Base-by-base conservation (phyloP, 2,888 invertebrate genomes). In the Drosophila cyrtoloma region DNA sequence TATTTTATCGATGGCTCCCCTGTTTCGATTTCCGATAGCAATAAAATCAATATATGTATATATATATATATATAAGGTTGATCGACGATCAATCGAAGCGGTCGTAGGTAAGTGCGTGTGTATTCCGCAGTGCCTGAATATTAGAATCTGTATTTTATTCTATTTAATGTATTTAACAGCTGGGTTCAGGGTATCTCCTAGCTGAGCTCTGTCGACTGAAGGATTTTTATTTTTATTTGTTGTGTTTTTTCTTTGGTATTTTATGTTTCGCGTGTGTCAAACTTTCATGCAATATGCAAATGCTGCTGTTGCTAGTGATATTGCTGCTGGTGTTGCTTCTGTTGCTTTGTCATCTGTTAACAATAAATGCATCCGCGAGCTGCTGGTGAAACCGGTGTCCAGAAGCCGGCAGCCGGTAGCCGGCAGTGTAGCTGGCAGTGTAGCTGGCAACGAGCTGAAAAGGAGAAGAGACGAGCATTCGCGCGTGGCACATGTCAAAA, bases 401-500 rank as follows among this genome's bases (percentile, higher is more conserved):
- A 53, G 70, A 68, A 70, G 70, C 79, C 28, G 71, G 42, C 74
- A 58, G 42, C 57, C 44, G 67, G 50, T 71, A 59, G 37, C 79
- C 32, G 67, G 37, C 71, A 58, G 37, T 50, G 39, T 26, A 26
- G 26, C 26, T 26, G 65, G 47, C 71, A 58, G 39, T 52, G 33
- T 57, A 59, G 60, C 58, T 63, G 55, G 55, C 56, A 68, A 60
- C 68, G 37, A 65, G 63, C 52, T 66, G 39, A 51, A 62, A 58
- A 30, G 58, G 22, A 26, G 32, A 22, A 28, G 14, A 30, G 61
- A 32, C 50, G 28, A 56, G 50, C 56, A 51, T 56, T 57, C 56
- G 74, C 60, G 80, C 79, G 74, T 75, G 80, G 64, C 75, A 82
- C 60, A 82, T 78, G 82, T 75, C 82, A 78, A 75, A 78, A 64